Conservation (phyloP, 2,888 invertebrate genomes). For the Eudemis profundana region DNA sequence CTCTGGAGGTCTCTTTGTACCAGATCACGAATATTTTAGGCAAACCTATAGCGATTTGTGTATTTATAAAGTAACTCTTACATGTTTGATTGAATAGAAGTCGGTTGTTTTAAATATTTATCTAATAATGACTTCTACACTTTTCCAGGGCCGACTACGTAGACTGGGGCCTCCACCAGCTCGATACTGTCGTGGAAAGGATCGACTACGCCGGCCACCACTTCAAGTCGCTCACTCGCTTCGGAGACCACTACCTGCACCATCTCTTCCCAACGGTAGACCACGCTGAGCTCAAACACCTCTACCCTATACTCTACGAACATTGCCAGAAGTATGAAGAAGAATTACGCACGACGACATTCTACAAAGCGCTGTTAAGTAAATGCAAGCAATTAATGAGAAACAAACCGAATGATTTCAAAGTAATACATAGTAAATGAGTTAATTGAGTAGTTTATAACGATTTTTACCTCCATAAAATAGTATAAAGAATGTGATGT, state of each 20-base stretch:
- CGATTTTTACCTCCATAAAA: neutral
- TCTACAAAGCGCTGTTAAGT: constrained; percentile 87
- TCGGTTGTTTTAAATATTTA: too few relatives aligned
- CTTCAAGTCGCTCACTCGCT: constrained; percentile 88
- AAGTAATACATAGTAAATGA: constrained; percentile 50
- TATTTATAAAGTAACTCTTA: too few relatives aligned
- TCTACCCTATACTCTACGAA: constrained; percentile 87
- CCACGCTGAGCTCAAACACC: constrained; percentile 88
- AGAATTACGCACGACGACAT: constrained; percentile 77
- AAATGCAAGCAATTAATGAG: constrained; percentile 84
- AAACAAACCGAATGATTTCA: constrained; percentile 69
- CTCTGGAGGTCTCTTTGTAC: too few relatives aligned
- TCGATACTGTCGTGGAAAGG: constrained; percentile 90
- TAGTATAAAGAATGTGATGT: neutral
- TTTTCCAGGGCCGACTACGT: constrained; percentile 75
- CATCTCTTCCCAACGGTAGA: constrained; percentile 93
- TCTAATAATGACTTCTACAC: neutral
- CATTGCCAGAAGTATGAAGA: constrained; percentile 88
- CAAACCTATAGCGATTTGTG: too few relatives aligned
- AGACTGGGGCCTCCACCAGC: constrained; percentile 92
- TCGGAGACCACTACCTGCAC: constrained; percentile 92
- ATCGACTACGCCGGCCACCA: constrained; percentile 87
- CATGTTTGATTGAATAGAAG: too few relatives aligned
- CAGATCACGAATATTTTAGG: too few relatives aligned
- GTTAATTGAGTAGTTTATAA: neutral